Evolutionary conservation across 1,140 invertebrate species (phyloP).

Genomic region (Penaeus indicus): DNA sequence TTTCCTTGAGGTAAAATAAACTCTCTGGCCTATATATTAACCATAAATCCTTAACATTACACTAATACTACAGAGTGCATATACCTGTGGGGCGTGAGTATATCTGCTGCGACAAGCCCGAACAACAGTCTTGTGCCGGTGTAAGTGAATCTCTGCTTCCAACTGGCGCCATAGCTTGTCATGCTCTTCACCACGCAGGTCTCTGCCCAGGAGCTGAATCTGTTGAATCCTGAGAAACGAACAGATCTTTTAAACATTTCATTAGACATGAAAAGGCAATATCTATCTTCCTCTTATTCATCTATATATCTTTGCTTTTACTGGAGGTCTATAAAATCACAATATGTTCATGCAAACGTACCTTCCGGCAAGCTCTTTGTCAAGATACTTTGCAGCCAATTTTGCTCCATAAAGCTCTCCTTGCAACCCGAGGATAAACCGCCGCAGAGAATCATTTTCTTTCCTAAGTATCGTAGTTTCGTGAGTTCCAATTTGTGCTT

Average conservation of each 20-base stretch:
- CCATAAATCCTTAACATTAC: no score
- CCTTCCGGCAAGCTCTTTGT: conserved; percentile 87
- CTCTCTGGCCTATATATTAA: no score
- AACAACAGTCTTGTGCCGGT: conserved; percentile 86
- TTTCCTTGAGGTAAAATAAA: not conserved
- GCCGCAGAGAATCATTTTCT: conserved; percentile 80
- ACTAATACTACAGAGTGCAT: not conserved
- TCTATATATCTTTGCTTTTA: no score
- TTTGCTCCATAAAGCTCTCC: conserved; percentile 87
- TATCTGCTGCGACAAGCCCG: conserved; percentile 73
- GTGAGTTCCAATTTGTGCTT: conserved; percentile 73
- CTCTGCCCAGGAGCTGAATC: conserved; percentile 81
- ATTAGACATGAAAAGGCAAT: conserved; percentile 67
- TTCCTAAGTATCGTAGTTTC: conserved; percentile 78
- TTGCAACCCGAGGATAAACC: conserved; percentile 80
- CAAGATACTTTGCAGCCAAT: conserved; percentile 86
- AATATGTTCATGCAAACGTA: conserved; percentile 66
- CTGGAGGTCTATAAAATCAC: not conserved
- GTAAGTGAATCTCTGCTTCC: conserved; percentile 87
- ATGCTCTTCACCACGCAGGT: conserved; percentile 83
- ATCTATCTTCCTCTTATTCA: not conserved
- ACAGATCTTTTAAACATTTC: conserved; percentile 62
- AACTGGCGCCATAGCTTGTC: conserved; percentile 87
- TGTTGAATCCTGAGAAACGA: conserved; percentile 81
- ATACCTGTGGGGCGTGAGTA: conserved; percentile 68